phyloP scores from a whole-genome alignment of 2,797 vertebrate genomes.

The Acrossocheilus fasciatus region DNA sequence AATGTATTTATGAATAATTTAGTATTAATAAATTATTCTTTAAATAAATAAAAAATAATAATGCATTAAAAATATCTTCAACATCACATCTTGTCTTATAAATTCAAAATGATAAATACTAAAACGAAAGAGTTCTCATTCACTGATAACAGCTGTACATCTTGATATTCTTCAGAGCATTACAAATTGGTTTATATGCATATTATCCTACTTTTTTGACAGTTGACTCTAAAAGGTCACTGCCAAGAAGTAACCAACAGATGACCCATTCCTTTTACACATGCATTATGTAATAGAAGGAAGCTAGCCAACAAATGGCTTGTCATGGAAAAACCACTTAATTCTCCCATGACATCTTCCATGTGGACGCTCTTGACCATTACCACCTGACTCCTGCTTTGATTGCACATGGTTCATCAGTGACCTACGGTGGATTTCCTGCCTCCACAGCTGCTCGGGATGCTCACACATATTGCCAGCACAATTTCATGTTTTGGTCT shows the following conservation, averaged over 20 bases:
- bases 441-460: conserved; percentile 42
- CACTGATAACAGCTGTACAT: not conserved
- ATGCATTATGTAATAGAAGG: conserved; percentile 12
- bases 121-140: not conserved
- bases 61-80: not conserved
- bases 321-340: not conserved
- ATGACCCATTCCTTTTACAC: not conserved
- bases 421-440: conserved; percentile 34
- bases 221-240: not conserved
- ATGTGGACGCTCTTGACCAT: not conserved
- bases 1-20: too few species aligned
- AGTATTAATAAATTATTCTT: not conserved
- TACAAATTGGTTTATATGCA: not conserved
- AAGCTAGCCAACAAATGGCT: conserved; percentile 33
- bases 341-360: conserved; percentile 3
- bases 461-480: conserved; percentile 9
- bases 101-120: not conserved
- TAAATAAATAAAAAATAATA: not conserved
- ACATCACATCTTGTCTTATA: not conserved
- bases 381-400: conserved; percentile 41
- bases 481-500: conserved; percentile 39
- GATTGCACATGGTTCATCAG: conserved; percentile 14
- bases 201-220: not conserved
- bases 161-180: not conserved
- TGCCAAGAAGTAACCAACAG: not conserved